Conservation (phyloP, 1,140 invertebrate genomes). For the Papilio aristodemus region DNA sequence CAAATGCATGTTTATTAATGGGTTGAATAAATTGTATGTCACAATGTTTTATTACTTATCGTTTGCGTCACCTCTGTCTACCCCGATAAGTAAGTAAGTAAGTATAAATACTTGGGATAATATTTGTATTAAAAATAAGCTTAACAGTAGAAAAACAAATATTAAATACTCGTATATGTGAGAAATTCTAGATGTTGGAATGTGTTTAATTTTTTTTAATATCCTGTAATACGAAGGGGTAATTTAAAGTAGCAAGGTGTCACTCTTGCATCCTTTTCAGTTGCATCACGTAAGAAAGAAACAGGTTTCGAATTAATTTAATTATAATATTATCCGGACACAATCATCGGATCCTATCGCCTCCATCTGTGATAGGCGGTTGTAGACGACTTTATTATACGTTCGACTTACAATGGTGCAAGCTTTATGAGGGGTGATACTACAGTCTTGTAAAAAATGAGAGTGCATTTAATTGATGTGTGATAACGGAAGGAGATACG, state of each 20-base stretch:
- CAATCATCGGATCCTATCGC: conserved; percentile 56
- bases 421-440: conserved; percentile 26
- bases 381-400: conserved; percentile 39
- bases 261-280: conserved; percentile 40
- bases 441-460: conserved; percentile 8
- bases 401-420: conserved; percentile 46
- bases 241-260: conserved; percentile 46
- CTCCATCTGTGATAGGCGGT: conserved; percentile 50
- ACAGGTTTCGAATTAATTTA: conserved; percentile 64
- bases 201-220: not conserved
- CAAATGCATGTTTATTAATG: no score
- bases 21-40: no score
- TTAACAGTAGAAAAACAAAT: no score
- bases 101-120: no score
- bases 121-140: no score
- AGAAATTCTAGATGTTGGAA: not conserved
- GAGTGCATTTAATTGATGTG: not conserved
- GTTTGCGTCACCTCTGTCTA: no score
- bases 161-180: no score
- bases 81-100: no score
- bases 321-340: conserved; percentile 61
- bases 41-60: no score
- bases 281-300: conserved; percentile 41
- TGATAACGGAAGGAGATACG: not conserved
- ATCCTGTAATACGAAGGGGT: not conserved